Evolutionary conservation across 2,888 invertebrate genomes (phyloP).

Genomic region (Trichogramma evanescens): DNA sequence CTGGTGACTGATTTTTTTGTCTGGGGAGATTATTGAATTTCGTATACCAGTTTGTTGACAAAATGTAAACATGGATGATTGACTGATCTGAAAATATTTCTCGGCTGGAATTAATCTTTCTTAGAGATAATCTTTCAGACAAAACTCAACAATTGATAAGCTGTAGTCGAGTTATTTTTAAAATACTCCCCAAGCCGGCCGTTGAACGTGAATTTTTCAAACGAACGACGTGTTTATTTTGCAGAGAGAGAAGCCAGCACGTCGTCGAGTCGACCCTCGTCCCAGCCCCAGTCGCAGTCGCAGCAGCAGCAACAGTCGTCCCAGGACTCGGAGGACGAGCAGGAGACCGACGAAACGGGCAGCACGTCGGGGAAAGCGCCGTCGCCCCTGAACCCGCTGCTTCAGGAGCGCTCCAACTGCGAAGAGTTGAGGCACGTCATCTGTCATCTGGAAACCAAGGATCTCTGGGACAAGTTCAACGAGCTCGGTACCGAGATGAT

Average conservation of each 20-base stretch:
- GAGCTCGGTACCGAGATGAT: slow-evolving; percentile 78
- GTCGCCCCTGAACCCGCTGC: slow-evolving; percentile 51
- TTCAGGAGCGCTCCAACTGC: slow-evolving; percentile 48
- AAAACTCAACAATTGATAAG: no score
- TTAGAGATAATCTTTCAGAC: no score
- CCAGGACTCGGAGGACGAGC: slow-evolving; percentile 41
- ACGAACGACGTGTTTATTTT: slow-evolving; percentile 18
- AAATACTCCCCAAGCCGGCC: no score
- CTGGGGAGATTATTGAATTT: no score
- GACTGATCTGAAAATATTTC: no score
- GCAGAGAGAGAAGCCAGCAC: slow-evolving; percentile 40
- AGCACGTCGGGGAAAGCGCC: slow-evolving; percentile 44
- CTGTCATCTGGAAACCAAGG: slow-evolving; percentile 73
- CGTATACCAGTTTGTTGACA: no score
- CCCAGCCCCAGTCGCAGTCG: slow-evolving; percentile 6
- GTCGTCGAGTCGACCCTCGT: slow-evolving; percentile 1
- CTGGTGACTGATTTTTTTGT: no score
- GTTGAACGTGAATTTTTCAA: not conserved
- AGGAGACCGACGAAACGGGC: slow-evolving; percentile 44
- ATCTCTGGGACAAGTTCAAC: slow-evolving; percentile 75
- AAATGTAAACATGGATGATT: no score
- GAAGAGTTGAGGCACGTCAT: slow-evolving; percentile 59
- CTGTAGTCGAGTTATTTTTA: no score
- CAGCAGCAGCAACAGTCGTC: slow-evolving; percentile 35
- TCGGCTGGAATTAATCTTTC: no score